Conservation (phyloP, 2,888 invertebrate species). For the Dicranocentrus wangi region DNA sequence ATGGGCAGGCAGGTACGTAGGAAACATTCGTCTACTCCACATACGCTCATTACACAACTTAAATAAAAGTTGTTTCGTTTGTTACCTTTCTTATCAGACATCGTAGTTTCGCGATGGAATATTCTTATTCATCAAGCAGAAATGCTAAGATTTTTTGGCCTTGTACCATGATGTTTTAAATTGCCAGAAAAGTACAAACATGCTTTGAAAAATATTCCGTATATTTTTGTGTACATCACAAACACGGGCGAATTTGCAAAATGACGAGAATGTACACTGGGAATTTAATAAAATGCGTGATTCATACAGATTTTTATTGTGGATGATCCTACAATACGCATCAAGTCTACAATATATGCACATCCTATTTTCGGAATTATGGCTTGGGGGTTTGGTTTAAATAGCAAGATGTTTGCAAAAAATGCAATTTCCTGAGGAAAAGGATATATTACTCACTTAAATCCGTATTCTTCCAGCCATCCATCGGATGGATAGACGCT, state of each 20-base stretch:
- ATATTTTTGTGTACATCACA: neutral
- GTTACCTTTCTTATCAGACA: slow-evolving; percentile 22
- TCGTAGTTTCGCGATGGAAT: too few relatives aligned
- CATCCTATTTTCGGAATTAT: too few relatives aligned
- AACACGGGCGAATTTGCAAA: neutral
- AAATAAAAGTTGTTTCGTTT: slow-evolving; percentile 16
- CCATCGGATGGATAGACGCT: slow-evolving; percentile 31
- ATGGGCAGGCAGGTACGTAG: too few relatives aligned
- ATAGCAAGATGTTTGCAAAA: slow-evolving; percentile 13
- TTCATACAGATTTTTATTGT: too few relatives aligned
- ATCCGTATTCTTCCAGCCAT: slow-evolving; percentile 16
- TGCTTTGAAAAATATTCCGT: slow-evolving; percentile 22
- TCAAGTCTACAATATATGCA: too few relatives aligned
- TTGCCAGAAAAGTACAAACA: slow-evolving; percentile 41
- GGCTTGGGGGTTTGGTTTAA: too few relatives aligned
- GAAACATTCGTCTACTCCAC: too few relatives aligned
- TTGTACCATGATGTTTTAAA: slow-evolving; percentile 41
- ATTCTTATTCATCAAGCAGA: neutral
- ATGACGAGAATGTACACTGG: neutral
- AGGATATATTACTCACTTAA: neutral
- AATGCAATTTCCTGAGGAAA: slow-evolving; percentile 26
- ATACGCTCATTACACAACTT: too few relatives aligned
- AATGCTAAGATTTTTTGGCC: slow-evolving; percentile 19
- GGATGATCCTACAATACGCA: too few relatives aligned
- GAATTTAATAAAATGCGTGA: slow-evolving; percentile 21